phyloP scores from a whole-genome alignment of 2,797 vertebrate species.

The Valencia hispanica region DNA sequence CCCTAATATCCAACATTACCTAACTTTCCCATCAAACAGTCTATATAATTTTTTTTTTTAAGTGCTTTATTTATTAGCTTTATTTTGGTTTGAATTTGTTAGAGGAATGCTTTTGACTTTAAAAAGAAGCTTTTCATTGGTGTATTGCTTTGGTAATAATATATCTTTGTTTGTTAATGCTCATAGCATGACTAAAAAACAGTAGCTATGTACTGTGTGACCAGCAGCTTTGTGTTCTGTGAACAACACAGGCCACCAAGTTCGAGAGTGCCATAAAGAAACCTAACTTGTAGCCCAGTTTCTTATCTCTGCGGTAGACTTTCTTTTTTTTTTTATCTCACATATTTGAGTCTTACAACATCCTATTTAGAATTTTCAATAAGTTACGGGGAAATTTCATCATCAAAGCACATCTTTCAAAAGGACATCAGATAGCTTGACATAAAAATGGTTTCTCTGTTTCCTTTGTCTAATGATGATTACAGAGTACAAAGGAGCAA shows the following conservation, averaged over 20 bases:
- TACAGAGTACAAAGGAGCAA: constrained; percentile 39
- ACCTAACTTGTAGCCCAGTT: constrained; percentile 25
- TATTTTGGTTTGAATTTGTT: too few species aligned
- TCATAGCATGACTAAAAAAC: neutral
- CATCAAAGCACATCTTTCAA: constrained; percentile 69
- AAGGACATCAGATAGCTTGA: constrained; percentile 45
- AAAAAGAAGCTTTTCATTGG: neutral
- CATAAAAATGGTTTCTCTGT: constrained; percentile 49
- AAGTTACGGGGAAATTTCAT: constrained; percentile 69
- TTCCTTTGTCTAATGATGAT: constrained; percentile 50
- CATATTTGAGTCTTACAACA: constrained; percentile 20
- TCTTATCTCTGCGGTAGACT: constrained; percentile 22
- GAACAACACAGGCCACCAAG: constrained; percentile 4
- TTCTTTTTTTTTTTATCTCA: constrained; percentile 50
- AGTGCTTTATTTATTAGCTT: too few species aligned
- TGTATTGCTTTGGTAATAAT: neutral
- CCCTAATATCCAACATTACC: neutral
- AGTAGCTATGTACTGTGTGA: neutral
- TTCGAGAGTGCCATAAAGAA: constrained; percentile 19
- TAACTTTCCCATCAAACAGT: neutral
- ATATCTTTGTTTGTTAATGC: neutral
- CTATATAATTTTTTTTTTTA: neutral
- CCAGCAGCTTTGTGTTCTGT: neutral
- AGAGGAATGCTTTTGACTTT: too few species aligned
- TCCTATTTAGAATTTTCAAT: constrained; percentile 57